These are phyloP conservation scores for Pristionchus entomophagus DNA, from an alignment of 2,888 invertebrate genomes.

Conservation along the genomic window DNA sequence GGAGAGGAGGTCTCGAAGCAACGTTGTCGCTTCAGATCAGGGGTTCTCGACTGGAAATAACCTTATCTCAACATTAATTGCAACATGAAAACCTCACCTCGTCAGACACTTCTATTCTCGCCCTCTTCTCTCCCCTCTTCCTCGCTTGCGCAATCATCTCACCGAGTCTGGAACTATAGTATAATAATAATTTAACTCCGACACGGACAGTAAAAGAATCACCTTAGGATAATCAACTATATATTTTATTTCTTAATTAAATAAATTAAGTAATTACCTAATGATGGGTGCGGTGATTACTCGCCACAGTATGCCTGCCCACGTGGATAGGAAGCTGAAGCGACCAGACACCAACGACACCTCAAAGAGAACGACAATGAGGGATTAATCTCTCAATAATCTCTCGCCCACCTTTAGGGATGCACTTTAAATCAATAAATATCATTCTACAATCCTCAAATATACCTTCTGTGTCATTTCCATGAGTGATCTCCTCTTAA, in stretches of 20 bases:
- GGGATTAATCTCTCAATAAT: background rate
- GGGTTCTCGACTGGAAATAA: background rate
- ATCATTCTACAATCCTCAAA: background rate
- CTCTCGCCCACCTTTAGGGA: too few species aligned
- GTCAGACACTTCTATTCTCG: background rate
- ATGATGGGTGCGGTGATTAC: background rate
- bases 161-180: background rate
- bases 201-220: background rate
- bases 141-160: background rate
- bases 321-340: background rate
- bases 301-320: background rate
- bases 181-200: background rate
- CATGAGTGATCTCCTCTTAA: background rate
- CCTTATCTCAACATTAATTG: too few species aligned
- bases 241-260: background rate
- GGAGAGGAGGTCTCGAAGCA: background rate
- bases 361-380: background rate
- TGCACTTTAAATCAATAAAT: background rate
- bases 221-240: too few species aligned
- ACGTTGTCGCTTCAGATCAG: background rate
- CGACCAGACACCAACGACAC: background rate
- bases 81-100: too few species aligned
- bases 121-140: constrained; percentile 11
- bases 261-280: background rate
- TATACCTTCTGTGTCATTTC: constrained; percentile 1